Conservation (phyloP, 2,888 invertebrate species). For the Asteroscopus sphinx region DNA sequence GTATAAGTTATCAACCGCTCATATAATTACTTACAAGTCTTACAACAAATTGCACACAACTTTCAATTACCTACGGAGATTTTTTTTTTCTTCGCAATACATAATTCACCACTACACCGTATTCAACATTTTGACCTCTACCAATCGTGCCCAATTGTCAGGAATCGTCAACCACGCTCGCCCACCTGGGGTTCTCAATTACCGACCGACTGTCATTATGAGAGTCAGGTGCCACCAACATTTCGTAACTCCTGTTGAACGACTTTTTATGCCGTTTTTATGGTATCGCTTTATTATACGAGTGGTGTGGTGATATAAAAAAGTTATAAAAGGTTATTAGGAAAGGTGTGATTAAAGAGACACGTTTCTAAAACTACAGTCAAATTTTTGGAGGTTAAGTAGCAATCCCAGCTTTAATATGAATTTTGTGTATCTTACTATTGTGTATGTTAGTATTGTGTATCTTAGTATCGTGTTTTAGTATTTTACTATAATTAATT, state of each 20-base stretch:
- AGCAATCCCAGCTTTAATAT: no score
- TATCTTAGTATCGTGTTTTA: no score
- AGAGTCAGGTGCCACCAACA: slow-evolving; percentile 36
- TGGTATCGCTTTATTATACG: slow-evolving; percentile 19
- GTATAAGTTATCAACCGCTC: no score
- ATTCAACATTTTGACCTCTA: neutral
- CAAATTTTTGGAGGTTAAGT: no score
- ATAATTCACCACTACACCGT: neutral
- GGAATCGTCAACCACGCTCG: slow-evolving; percentile 38
- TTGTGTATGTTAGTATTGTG: no score
- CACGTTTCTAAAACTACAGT: no score
- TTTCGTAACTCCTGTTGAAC: slow-evolving; percentile 35
- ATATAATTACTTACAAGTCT: no score
- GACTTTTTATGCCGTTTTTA: slow-evolving; percentile 35
- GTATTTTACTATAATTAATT: no score
- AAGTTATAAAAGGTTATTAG: neutral
- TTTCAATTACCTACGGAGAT: no score
- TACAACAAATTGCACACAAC: no score
- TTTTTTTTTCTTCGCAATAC: no score
- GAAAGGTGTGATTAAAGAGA: neutral
- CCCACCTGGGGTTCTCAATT: slow-evolving; percentile 47
- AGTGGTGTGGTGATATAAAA: neutral
- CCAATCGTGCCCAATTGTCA: slow-evolving; percentile 21
- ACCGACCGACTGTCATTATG: slow-evolving; percentile 33
- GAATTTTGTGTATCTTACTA: no score